These are phyloP conservation scores for Apaloderma vittatum DNA, from an alignment of 2,113 vertebrate genomes.

Conservation along the genomic window DNA sequence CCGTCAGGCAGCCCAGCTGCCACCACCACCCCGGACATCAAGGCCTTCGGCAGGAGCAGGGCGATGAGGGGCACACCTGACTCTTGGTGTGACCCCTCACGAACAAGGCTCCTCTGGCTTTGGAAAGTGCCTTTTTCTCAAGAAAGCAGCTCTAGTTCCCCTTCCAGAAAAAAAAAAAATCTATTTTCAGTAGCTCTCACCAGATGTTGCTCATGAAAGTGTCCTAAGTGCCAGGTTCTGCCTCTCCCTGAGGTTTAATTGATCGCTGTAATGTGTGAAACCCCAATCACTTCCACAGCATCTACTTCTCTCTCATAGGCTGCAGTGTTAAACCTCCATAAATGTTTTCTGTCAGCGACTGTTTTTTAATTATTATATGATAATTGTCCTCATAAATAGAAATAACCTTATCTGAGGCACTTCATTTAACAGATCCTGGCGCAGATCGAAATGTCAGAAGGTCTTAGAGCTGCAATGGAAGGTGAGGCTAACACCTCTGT, in stretches of 20 bases:
- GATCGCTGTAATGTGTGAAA: not conserved
- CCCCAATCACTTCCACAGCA: not conserved
- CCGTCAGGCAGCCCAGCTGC: not conserved
- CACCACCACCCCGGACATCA: not conserved
- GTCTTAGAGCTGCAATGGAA: not conserved
- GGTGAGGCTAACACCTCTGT: not conserved
- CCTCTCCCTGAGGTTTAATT: not conserved
- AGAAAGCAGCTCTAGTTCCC: not conserved
- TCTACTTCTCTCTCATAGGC: slow-evolving; percentile 18
- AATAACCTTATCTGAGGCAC: not conserved
- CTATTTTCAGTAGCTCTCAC: not conserved
- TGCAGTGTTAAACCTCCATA: slow-evolving; percentile 6
- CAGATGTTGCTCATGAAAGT: not conserved
- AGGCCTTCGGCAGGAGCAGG: not conserved
- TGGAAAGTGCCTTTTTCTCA: not conserved
- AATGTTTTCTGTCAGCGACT: slow-evolving; percentile 44
- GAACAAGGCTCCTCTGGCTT: not conserved
- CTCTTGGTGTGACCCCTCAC: not conserved
- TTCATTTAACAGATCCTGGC: slow-evolving; percentile 10
- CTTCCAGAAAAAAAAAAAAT: not conserved
- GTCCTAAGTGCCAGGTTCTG: not conserved
- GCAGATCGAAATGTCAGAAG: not conserved
- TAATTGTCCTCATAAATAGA: slow-evolving; percentile 45
- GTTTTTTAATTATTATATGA: slow-evolving; percentile 60
- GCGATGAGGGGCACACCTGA: not conserved